Evolutionary conservation across 1,140 invertebrate species (phyloP), one percentile per base, ranked within the genome.

Genomic region (Leptopilina boulardi): DNA sequence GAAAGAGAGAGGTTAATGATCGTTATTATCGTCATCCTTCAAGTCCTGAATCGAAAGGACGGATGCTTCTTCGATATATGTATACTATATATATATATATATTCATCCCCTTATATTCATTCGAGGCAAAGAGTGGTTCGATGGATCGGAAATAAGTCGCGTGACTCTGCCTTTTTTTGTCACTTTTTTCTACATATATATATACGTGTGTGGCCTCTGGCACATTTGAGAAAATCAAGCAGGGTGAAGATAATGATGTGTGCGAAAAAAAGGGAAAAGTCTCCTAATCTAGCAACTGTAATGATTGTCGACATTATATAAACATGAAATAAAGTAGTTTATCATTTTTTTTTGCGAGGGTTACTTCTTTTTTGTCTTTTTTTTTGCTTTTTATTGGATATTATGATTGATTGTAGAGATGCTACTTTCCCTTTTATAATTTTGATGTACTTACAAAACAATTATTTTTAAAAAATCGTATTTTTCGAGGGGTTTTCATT

Each of bases 141-240:
- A 59, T 59, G 56, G 19, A 26, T 59, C 56, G 56, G 56, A 59
- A 59, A 59, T 59, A 59, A 59, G 56, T 59, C 56, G 21, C 56
- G 23, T 59, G 56, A 59, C 56, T 59, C 56, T 26, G 56, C 56
- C 56, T 21, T 59, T 59, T 59, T 59, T 59, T 26, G 56, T 59
- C 56, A 26, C 56, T 10, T 26, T 59, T 59, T 59, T 26, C 21
- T 26, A 21, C 18, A 54, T 4, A 21, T 9, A 54, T 0, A 54
- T 2, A 54, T 2, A 54, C 34, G 9, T 0, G 9, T 30, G 5
- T 23, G 54, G 54, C 9, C 13, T 11, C 10, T 10, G 23, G 13
- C 10, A 21, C 42, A 9, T 6, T 38, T 47, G 15, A 13, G 56
- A 59, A 59, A 59, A 59, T 59, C 21, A 59, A 59, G 9, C 34